Percentiles rank a stretch among this genome's conserved stretches.
Evolutionary conservation across 2,888 invertebrate species (phyloP).

Genomic region (Alloscopus bannaensis): DNA sequence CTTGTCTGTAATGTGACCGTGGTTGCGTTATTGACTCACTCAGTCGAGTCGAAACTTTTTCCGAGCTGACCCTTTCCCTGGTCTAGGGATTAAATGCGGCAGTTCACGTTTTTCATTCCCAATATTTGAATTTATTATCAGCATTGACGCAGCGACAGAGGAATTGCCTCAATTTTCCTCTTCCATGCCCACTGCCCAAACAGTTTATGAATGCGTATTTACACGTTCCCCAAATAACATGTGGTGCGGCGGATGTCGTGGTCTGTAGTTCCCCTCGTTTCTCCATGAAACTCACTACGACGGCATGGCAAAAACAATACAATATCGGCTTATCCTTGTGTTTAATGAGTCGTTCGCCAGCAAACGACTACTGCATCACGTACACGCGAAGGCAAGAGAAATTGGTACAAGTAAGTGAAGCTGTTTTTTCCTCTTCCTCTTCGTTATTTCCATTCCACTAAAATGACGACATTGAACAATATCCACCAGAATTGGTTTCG

Average conservation of each 20-base stretch:
- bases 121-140: background rate
- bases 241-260: background rate
- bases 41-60: too few species aligned
- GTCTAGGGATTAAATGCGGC: conserved; percentile 38
- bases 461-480: too few species aligned
- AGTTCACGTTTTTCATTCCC: background rate
- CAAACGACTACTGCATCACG: conserved; percentile 50
- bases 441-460: too few species aligned
- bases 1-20: too few species aligned
- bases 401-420: too few species aligned
- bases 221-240: background rate
- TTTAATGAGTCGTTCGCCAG: conserved; percentile 60
- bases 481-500: too few species aligned
- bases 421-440: too few species aligned
- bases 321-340: conserved; percentile 18
- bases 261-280: background rate
- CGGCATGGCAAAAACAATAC: conserved; percentile 20
- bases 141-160: background rate
- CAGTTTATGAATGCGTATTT: background rate
- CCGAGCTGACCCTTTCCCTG: background rate
- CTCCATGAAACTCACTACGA: background rate
- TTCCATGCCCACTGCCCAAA: background rate
- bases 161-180: background rate
- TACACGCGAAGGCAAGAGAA: too few species aligned
- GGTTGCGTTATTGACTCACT: too few species aligned